Evolutionary conservation across 2,888 invertebrate genomes (phyloP).

Genomic region (Girardia tigrina): DNA sequence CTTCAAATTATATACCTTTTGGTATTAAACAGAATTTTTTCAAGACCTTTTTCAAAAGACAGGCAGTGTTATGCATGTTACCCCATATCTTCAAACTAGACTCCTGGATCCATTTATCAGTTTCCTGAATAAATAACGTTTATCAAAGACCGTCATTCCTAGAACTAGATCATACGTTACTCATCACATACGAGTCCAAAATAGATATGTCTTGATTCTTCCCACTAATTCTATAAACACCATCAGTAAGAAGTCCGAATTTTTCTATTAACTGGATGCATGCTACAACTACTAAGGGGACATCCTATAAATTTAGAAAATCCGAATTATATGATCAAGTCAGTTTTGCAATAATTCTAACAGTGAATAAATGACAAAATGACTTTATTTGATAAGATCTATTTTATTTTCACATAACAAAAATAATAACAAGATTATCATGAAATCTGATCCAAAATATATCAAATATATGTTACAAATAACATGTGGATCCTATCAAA

Average conservation of each 20-base stretch:
- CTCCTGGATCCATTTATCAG: not conserved
- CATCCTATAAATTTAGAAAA: too few species aligned
- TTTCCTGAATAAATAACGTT: not conserved
- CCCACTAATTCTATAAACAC: not conserved
- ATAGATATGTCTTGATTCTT: not conserved
- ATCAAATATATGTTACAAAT: too few species aligned
- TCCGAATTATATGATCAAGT: too few species aligned
- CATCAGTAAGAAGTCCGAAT: not conserved
- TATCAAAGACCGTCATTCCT: not conserved
- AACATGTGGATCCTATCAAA: too few species aligned
- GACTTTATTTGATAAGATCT: too few species aligned
- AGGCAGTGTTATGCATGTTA: not conserved
- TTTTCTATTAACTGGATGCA: not conserved
- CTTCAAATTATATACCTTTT: not conserved
- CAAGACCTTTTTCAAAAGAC: not conserved
- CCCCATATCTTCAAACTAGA: not conserved
- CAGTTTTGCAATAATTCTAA: too few species aligned
- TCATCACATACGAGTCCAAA: not conserved
- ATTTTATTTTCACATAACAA: too few species aligned
- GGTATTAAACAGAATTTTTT: conserved; percentile 18
- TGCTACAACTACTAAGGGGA: not conserved
- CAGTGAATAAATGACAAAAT: too few species aligned
- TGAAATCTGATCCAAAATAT: too few species aligned
- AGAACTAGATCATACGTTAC: not conserved
- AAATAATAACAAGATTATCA: too few species aligned